These are phyloP conservation scores for Sclerodermus sp. DNA, from an alignment of 2,888 invertebrate species.

Conservation along the genomic window DNA sequence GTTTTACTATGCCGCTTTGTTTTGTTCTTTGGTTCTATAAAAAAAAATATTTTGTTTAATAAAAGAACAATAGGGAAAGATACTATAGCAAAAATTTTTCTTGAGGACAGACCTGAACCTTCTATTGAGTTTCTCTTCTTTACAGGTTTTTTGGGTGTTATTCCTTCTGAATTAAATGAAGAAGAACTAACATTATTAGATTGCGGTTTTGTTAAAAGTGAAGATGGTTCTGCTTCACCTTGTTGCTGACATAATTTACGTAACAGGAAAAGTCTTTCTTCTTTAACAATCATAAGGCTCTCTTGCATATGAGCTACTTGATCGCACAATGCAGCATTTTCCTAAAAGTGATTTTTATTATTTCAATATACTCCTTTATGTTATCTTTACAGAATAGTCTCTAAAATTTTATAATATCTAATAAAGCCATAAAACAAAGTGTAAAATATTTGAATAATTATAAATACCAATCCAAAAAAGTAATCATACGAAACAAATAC, in stretches of 20 bases:
- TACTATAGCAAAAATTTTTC: too few relatives aligned
- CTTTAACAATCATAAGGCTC: slow-evolving; percentile 76
- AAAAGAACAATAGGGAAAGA: neutral
- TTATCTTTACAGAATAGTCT: too few relatives aligned
- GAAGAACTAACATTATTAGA: slow-evolving; percentile 35
- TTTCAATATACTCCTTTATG: too few relatives aligned
- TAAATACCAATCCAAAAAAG: neutral
- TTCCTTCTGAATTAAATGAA: slow-evolving; percentile 34
- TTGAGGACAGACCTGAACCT: slow-evolving; percentile 32
- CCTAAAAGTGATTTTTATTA: slow-evolving; percentile 58
- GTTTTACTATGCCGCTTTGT: slow-evolving; percentile 46
- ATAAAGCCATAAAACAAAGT: neutral
- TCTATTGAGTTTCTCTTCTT: slow-evolving; percentile 45
- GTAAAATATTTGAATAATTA: neutral
- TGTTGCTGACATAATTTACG: slow-evolving; percentile 72
- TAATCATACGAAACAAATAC: neutral
- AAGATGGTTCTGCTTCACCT: slow-evolving; percentile 46
- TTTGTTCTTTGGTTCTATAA: slow-evolving; percentile 43
- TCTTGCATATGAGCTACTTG: slow-evolving; percentile 85
- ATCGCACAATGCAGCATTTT: slow-evolving; percentile 85
- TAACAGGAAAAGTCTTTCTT: slow-evolving; percentile 80
- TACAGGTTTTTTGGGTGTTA: slow-evolving; percentile 42
- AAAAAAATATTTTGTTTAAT: neutral
- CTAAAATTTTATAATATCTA: too few relatives aligned
- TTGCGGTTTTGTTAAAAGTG: slow-evolving; percentile 37